These are phyloP conservation scores for Bombus waltoni DNA, from an alignment of 1,140 invertebrate species.

Conservation along the genomic window DNA sequence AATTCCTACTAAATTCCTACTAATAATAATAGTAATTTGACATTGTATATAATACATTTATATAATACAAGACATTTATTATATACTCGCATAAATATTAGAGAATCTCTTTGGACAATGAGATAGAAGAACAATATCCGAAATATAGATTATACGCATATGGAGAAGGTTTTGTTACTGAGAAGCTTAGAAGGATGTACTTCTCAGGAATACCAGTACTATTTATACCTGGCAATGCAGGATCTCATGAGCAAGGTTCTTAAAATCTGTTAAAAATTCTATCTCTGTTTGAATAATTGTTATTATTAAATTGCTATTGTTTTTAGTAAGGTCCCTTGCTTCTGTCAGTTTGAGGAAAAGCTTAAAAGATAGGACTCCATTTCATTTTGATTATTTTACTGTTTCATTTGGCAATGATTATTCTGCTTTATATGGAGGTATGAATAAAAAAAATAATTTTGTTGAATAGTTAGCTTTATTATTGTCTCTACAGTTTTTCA, in stretches of 20 bases:
- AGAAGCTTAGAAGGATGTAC: constrained; percentile 87
- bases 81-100: constrained; percentile 76
- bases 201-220: constrained; percentile 95
- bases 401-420: constrained; percentile 79
- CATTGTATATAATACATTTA: not conserved
- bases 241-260: constrained; percentile 93
- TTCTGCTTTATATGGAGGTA: constrained; percentile 80
- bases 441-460: constrained; percentile 15
- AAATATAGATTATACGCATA: constrained; percentile 94
- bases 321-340: constrained; percentile 91
- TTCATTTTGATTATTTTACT: constrained; percentile 95
- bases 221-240: constrained; percentile 96
- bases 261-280: not conserved
- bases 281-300: not conserved
- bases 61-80: constrained; percentile 34
- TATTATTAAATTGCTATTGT: constrained; percentile 13
- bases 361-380: constrained; percentile 83
- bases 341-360: constrained; percentile 94
- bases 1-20: not conserved
- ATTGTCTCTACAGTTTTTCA: not conserved
- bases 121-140: constrained; percentile 85
- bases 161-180: constrained; percentile 91
- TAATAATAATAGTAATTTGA: not conserved
- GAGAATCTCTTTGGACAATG: constrained; percentile 86
- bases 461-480: not conserved